phyloP scores from a whole-genome alignment of 1,140 invertebrate genomes.

The Lepidostoma basale region DNA sequence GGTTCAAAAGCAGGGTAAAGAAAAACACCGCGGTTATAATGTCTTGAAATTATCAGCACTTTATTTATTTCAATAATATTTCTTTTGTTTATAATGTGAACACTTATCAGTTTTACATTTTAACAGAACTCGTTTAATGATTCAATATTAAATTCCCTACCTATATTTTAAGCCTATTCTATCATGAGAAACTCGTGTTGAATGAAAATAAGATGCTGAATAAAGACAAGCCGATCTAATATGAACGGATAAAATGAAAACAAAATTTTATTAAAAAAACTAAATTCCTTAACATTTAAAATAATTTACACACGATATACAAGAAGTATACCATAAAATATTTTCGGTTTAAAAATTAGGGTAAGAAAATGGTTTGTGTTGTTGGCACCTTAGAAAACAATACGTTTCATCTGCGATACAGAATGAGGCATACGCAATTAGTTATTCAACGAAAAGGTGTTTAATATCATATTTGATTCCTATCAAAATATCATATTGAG shows the following conservation, averaged over 20 bases:
- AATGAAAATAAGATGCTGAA: not conserved
- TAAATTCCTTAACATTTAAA: not conserved
- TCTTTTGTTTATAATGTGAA: conserved; percentile 45
- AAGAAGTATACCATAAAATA: not conserved
- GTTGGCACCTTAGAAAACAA: no score
- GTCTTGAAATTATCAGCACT: conserved; percentile 45
- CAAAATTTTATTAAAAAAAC: not conserved
- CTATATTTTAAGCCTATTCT: conserved; percentile 43
- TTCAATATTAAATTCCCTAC: conserved; percentile 47
- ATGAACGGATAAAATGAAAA: not conserved
- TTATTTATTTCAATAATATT: conserved; percentile 44
- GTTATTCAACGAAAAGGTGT: no score
- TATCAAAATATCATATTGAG: no score
- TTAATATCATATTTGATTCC: no score
- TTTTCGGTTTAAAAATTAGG: not conserved
- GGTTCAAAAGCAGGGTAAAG: no score
- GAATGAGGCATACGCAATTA: no score
- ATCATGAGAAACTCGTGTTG: conserved; percentile 5
- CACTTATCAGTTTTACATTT: conserved; percentile 45
- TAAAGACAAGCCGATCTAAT: conserved; percentile 3
- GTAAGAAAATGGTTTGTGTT: no score
- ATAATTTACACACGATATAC: not conserved
- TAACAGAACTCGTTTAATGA: conserved; percentile 43
- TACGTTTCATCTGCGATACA: no score
- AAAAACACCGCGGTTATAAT: conserved; percentile 8